Evolutionary conservation across 1,140 invertebrate genomes (phyloP), one percentile per base, ranked within the genome.

Genomic region (Papilio xuthus): DNA sequence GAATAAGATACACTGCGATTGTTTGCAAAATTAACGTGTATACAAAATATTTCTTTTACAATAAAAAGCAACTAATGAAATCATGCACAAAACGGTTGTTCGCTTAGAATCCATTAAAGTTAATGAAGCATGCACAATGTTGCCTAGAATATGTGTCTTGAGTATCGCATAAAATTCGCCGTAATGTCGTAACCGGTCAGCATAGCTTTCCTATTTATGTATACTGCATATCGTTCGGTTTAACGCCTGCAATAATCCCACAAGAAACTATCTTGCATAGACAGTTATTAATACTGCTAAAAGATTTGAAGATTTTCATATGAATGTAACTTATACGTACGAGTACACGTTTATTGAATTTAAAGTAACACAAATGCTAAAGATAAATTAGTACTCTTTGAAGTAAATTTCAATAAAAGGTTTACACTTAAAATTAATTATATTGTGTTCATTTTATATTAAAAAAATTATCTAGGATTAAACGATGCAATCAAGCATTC

Each of bases 151-250:
- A 28, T 67, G 60, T 50, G 13, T 67, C 60, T 67, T 28, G 60
- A 67, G 60, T 28, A 67, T 28, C 60, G 60, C 60, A 67, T 67
- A 67, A 67, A 67, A 67, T 67, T 67, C 60, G 60, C 26, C 60
- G 12, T 67, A 67, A 67, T 67, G 60, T 67, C 60, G 26, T 67
- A 67, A 67, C 60, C 26, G 60, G 60, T 67, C 60, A 67, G 60
- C n/a, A 67, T 67, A 28, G 60, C 12, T 28, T 67, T 67, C 26
- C 60, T 67, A 67, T 67, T 67, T 67, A 67, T 67, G 60, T 67
- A 67, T 67, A 67, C 26, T 67, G 60, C 26, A 67, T 67, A 67
- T 67, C 60, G 60, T 67, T 67, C 12, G 26, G 23, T 67, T 67
- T 67, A 67, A 67, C 60, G 60, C 60, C 26, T 32, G 60, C 60